Evolutionary conservation across 2,113 vertebrate species (phyloP), one percentile per base, ranked within the genome.

Genomic region (Syngnathus scovelli): DNA sequence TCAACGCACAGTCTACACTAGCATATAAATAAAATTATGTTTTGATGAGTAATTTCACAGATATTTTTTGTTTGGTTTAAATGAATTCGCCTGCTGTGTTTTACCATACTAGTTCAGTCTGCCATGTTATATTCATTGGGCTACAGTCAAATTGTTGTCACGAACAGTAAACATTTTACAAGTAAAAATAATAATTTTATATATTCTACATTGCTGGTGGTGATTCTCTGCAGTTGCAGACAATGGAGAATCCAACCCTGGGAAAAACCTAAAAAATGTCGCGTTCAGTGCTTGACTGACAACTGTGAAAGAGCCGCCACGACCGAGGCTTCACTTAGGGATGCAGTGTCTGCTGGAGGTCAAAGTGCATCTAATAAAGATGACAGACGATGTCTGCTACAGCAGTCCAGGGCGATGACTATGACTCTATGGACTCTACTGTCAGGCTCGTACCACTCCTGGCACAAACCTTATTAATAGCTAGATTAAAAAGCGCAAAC

Each of bases 361-460:
- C 27, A 51, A 9, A 43, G 5, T 33, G n/a, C 18, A 46, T 0
- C 56, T 13, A 77, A 74, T 7, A 75, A 81, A 0, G 71, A 61
- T 8, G 86, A 85, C 0, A 61, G 41, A 0, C 4, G 10, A 4
- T 23, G 27, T 33, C 27, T 33, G n/a, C n/a, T 6, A 48, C 67
- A 86, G 86, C 69, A 79, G 84, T 21, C 83, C 83, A 36, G 71
- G 76, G 18, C 80, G 78, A 67, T 80, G 84, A 70, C 75, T 68
- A 1, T n/a, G n/a, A n/a, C n/a, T 85, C 11, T 23, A 84, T 89
- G 82, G 82, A 85, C 12, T 79, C 85, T 87, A 84, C 1, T 8
- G 44, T 44, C 10, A 52, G 9, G 6, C 51, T 8, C 1, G n/a
- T 52, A 3, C n/a, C 9, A 49, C 46, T 19, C 16, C 12, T 19